A percentile compares a stretch with the other conserved stretches of the same genome.
These are phyloP conservation scores for Cerastis leucographa DNA, from an alignment of 2,888 invertebrate genomes.

Conservation along the genomic window DNA sequence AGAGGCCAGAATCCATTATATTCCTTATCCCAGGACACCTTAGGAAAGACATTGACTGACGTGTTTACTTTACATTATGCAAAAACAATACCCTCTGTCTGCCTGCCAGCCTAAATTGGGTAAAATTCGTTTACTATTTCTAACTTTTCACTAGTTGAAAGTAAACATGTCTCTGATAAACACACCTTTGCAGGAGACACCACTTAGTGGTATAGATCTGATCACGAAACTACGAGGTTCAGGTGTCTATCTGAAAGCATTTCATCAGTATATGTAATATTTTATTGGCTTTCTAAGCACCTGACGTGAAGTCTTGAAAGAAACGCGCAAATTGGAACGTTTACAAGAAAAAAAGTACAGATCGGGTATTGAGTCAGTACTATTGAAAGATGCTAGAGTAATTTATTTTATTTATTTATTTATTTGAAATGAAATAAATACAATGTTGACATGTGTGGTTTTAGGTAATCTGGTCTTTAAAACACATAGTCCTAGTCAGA, in stretches of 20 bases:
- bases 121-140: background rate
- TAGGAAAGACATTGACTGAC: constrained; percentile 27
- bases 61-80: constrained; percentile 44
- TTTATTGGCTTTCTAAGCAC: background rate
- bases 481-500: background rate
- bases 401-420: too few species aligned
- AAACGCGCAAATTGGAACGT: background rate
- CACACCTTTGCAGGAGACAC: background rate
- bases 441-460: background rate
- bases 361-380: background rate
- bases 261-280: constrained; percentile 4
- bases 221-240: background rate
- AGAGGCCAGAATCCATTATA: constrained; percentile 33
- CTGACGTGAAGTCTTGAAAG: constrained; percentile 1
- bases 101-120: background rate
- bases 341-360: background rate
- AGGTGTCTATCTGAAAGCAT: constrained; percentile 9
- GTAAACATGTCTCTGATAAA: background rate
- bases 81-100: constrained; percentile 8
- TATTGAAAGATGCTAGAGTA: background rate
- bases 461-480: background rate
- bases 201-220: background rate
- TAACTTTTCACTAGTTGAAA: background rate
- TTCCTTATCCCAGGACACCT: constrained; percentile 16
- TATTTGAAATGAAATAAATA: too few species aligned